Percentiles rank a stretch among this genome's conserved stretches.
These are phyloP conservation scores for Engraulis encrasicolus DNA, from an alignment of 2,113 vertebrate genomes.

Conservation along the genomic window DNA sequence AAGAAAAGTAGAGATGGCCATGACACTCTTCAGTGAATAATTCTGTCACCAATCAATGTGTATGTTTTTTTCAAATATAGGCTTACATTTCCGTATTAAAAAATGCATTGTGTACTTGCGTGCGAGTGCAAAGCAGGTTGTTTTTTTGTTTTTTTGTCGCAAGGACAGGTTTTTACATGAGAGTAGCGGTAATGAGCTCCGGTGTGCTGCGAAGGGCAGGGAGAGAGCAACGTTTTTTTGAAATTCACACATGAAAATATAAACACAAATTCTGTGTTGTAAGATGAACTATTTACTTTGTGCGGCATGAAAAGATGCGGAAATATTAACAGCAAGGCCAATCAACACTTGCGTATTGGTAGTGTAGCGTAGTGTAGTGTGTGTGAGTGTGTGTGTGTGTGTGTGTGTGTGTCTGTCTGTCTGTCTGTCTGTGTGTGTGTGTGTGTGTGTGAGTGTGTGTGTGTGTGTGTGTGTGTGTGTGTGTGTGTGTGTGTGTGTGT, in stretches of 20 bases:
- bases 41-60: neutral
- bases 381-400: slow-evolving; percentile 62
- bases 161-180: neutral
- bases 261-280: neutral
- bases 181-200: neutral
- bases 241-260: neutral
- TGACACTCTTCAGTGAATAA: neutral
- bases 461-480: slow-evolving; percentile 60
- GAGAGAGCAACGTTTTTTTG: neutral
- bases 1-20: neutral
- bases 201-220: neutral
- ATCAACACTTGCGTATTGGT: slow-evolving; percentile 33
- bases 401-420: slow-evolving; percentile 51
- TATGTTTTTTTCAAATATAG: neutral
- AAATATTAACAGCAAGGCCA: neutral
- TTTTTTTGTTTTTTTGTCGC: too few species aligned
- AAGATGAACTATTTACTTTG: neutral
- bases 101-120: neutral
- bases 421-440: slow-evolving; percentile 61
- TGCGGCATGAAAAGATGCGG: neutral
- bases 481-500: slow-evolving; percentile 54
- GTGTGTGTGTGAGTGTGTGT: slow-evolving; percentile 29
- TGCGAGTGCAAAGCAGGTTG: neutral
- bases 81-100: neutral
- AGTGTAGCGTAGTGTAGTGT: too few species aligned